phyloP scores from a whole-genome alignment of 1,140 invertebrate species.

The Hyles euphorbiae region DNA sequence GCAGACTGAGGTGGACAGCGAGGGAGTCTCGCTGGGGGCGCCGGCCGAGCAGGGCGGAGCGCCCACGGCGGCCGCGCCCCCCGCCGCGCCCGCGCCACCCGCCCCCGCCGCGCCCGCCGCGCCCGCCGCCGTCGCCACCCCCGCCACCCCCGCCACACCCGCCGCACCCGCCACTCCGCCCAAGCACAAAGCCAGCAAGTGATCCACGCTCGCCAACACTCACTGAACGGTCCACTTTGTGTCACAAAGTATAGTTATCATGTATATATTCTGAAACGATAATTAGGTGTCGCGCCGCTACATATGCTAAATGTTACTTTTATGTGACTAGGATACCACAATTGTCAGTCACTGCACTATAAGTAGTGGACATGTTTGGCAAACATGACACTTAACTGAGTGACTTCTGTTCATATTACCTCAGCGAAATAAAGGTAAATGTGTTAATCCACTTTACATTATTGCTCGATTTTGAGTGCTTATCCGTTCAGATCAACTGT shows the following conservation, averaged over 20 bases:
- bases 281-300: too few species aligned
- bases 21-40: slow-evolving; percentile 68
- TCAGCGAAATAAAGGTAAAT: too few species aligned
- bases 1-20: slow-evolving; percentile 72
- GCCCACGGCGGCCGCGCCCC: slow-evolving; percentile 70
- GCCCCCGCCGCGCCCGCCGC: slow-evolving; percentile 36
- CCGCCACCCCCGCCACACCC: slow-evolving; percentile 54
- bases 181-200: slow-evolving; percentile 7
- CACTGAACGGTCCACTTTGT: background rate
- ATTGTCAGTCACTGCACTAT: too few species aligned
- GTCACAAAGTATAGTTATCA: background rate
- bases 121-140: slow-evolving; percentile 65
- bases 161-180: slow-evolving; percentile 50
- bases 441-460: too few species aligned
- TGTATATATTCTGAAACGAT: too few species aligned
- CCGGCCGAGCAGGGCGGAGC: slow-evolving; percentile 69
- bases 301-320: too few species aligned
- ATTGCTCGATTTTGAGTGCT: too few species aligned
- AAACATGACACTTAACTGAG: too few species aligned
- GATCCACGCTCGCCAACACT: background rate
- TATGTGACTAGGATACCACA: too few species aligned
- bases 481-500: too few species aligned
- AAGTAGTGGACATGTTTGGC: too few species aligned
- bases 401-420: too few species aligned
- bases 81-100: slow-evolving; percentile 47